Conservation (phyloP, 2,797 vertebrate genomes). For the Fratercula arctica region DNA sequence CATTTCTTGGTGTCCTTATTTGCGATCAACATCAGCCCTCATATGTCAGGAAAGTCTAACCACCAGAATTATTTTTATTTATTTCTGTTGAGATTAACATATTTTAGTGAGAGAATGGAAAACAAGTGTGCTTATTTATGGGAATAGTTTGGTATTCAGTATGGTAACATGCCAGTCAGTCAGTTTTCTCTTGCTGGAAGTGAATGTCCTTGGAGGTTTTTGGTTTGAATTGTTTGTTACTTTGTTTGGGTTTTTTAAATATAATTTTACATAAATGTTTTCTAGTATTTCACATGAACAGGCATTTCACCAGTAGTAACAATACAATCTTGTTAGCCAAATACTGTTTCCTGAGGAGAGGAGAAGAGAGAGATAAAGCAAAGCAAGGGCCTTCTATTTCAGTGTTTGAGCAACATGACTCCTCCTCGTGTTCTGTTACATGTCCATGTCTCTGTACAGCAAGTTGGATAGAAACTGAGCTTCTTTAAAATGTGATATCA, state of each 20-base stretch:
- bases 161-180: not conserved
- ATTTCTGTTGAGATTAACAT: not conserved
- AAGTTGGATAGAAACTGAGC: not conserved
- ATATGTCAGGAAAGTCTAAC: not conserved
- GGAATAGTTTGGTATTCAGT: not conserved
- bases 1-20: not conserved
- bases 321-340: not conserved
- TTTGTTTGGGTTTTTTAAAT: not conserved
- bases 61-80: not conserved
- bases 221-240: not conserved
- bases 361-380: not conserved
- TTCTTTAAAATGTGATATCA: not conserved
- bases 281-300: not conserved
- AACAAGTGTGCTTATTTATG: not conserved
- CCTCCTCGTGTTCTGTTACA: not conserved
- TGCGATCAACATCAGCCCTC: not conserved
- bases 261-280: not conserved
- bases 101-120: not conserved
- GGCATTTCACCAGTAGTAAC: not conserved
- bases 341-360: not conserved
- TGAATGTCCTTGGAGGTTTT: not conserved
- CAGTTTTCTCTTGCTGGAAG: not conserved
- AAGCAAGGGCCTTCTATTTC: not conserved
- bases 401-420: not conserved
- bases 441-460: not conserved